A percentile compares a stretch with the other conserved stretches of the same genome.
phyloP scores from a whole-genome alignment of 2,888 invertebrate genomes.

The Lithophane ornitopus region DNA sequence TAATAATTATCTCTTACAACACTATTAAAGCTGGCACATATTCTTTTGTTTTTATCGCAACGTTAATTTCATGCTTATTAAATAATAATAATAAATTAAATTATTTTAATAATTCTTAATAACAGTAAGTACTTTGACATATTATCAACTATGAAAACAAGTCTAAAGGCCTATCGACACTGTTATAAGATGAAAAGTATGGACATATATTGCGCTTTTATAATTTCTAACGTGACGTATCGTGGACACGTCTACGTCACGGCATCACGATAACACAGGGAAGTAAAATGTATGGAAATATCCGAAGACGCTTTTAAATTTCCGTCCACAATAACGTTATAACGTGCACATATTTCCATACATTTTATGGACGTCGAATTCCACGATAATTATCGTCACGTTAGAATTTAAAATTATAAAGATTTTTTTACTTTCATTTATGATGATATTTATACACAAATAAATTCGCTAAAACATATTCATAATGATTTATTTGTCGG shows the following conservation, averaged over 20 bases:
- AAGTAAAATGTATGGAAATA: neutral
- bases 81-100: constrained; percentile 56
- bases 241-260: neutral
- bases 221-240: neutral
- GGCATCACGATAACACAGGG: neutral
- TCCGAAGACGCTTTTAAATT: neutral
- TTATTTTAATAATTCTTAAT: constrained; percentile 44
- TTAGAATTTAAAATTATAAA: neutral
- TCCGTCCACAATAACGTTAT: neutral
- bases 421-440: neutral
- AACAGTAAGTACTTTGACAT: constrained; percentile 36
- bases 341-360: neutral
- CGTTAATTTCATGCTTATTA: constrained; percentile 72
- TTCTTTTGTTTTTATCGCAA: constrained; percentile 84
- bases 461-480: neutral
- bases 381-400: neutral
- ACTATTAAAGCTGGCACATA: constrained; percentile 89
- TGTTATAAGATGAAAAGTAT: neutral
- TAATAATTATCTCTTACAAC: constrained; percentile 81
- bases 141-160: constrained; percentile 23
- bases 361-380: neutral
- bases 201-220: neutral
- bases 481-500: neutral
- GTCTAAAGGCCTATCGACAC: constrained; percentile 9
- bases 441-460: neutral